Conservation (phyloP, 2,113 vertebrate species). For the Leptobrachium leishanense region DNA sequence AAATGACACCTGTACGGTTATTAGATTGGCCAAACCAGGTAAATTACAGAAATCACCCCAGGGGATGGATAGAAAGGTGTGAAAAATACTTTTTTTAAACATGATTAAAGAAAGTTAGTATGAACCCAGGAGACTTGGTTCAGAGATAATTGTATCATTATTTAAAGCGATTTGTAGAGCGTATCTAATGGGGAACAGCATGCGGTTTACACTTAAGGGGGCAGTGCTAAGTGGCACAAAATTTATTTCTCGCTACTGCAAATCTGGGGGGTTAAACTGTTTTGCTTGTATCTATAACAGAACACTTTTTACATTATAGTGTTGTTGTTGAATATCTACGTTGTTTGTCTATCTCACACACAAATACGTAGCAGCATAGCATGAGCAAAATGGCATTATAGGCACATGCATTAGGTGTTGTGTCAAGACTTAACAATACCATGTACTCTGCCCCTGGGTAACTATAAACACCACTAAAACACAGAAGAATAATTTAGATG, state of each 20-base stretch:
- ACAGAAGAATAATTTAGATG: too few relatives aligned
- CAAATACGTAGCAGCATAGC: too few relatives aligned
- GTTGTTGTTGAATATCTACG: too few relatives aligned
- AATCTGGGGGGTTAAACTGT: conserved; percentile 3
- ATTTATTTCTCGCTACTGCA: neutral
- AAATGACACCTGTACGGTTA: conserved; percentile 47
- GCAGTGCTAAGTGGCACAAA: conserved; percentile 8
- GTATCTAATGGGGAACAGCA: conserved; percentile 42
- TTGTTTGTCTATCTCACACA: too few relatives aligned
- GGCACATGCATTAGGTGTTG: too few relatives aligned
- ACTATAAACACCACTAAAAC: too few relatives aligned
- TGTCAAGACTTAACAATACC: too few relatives aligned
- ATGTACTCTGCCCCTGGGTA: too few relatives aligned
- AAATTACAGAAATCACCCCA: conserved; percentile 43
- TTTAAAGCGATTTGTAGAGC: conserved; percentile 49
- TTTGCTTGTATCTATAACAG: neutral
- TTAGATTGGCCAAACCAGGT: conserved; percentile 47
- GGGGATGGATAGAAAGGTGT: conserved; percentile 44
- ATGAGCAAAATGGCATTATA: too few relatives aligned
- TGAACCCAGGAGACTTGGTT: conserved; percentile 40
- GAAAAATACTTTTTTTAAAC: conserved; percentile 38
- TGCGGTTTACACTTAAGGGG: conserved; percentile 42
- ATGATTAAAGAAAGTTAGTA: conserved; percentile 42
- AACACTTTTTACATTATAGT: neutral
- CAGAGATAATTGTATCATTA: conserved; percentile 50